Evolutionary conservation across 2,888 invertebrate species (phyloP).

Genomic region (Aethes cnicana): DNA sequence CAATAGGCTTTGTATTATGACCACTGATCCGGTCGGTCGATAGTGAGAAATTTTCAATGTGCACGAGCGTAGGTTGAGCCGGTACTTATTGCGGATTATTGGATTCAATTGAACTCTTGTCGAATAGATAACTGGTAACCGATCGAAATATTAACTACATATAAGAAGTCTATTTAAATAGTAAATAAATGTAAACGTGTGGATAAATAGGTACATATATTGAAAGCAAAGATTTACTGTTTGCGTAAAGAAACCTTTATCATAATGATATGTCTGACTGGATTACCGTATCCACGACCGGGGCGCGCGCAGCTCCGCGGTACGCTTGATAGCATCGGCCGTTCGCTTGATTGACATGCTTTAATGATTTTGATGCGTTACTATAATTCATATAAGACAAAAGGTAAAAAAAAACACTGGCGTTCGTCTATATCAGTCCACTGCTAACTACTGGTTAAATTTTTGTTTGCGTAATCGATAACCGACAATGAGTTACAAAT

Average conservation of each 20-base stretch:
- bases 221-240: background rate
- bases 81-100: conserved; percentile 10
- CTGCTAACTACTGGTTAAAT: conserved; percentile 60
- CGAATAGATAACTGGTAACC: too few relatives aligned
- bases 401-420: conserved; percentile 48
- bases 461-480: conserved; percentile 61
- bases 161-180: too few relatives aligned
- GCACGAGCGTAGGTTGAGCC: conserved; percentile 18
- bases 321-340: conserved; percentile 44
- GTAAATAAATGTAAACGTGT: too few relatives aligned
- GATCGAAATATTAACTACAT: too few relatives aligned
- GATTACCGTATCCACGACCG: conserved; percentile 3
- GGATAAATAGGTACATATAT: too few relatives aligned
- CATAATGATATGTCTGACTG: background rate
- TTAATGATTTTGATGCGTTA: conserved; percentile 60
- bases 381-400: conserved; percentile 55
- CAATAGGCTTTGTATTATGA: conserved; percentile 21
- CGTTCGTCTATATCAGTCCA: conserved; percentile 42
- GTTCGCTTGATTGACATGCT: conserved; percentile 55
- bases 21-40: conserved; percentile 15
- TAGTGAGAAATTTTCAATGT: conserved; percentile 27
- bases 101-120: conserved; percentile 5
- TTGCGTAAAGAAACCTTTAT: too few relatives aligned
- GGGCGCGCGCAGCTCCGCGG: background rate
- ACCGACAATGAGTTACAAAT: conserved; percentile 44